Percentiles rank a stretch among this genome's conserved stretches.
These are phyloP conservation scores for Caenorhabditis remanei DNA, from an alignment of 1,140 invertebrate species.

Conservation along the genomic window DNA sequence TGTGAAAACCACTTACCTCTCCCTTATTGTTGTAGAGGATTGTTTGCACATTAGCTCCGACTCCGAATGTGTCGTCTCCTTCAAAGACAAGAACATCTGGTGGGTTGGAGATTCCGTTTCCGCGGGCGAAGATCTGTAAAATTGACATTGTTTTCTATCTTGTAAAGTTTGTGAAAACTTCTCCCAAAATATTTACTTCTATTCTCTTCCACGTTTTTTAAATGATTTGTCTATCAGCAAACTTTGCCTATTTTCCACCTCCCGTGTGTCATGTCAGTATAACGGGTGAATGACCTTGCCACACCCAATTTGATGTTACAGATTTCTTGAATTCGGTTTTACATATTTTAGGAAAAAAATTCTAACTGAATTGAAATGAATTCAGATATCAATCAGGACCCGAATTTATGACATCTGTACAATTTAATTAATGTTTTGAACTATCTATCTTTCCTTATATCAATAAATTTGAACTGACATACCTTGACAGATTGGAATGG, in stretches of 20 bases:
- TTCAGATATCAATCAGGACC: no score
- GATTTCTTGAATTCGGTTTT: no score
- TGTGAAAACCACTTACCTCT: conserved; percentile 64
- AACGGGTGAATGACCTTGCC: conserved; percentile 29
- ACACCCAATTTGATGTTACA: neutral
- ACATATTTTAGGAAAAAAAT: no score
- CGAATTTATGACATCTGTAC: no score
- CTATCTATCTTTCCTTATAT: neutral
- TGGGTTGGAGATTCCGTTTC: conserved; percentile 72
- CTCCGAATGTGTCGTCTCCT: conserved; percentile 74
- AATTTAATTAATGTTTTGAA: neutral
- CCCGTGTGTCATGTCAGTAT: neutral
- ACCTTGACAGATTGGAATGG: conserved; percentile 76
- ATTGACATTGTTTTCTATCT: neutral
- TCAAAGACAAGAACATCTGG: conserved; percentile 77
- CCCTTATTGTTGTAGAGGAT: conserved; percentile 77
- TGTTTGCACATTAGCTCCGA: conserved; percentile 76
- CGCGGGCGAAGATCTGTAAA: conserved; percentile 75
- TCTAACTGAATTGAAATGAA: no score
- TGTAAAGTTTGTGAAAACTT: no score
- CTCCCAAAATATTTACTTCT: neutral
- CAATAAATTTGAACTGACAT: neutral
- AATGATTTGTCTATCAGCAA: conserved; percentile 14
- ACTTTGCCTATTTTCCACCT: neutral
- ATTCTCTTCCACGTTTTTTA: neutral